Evolutionary conservation across 2,113 vertebrate genomes (phyloP).

Genomic region (Coreoperca whiteheadi): DNA sequence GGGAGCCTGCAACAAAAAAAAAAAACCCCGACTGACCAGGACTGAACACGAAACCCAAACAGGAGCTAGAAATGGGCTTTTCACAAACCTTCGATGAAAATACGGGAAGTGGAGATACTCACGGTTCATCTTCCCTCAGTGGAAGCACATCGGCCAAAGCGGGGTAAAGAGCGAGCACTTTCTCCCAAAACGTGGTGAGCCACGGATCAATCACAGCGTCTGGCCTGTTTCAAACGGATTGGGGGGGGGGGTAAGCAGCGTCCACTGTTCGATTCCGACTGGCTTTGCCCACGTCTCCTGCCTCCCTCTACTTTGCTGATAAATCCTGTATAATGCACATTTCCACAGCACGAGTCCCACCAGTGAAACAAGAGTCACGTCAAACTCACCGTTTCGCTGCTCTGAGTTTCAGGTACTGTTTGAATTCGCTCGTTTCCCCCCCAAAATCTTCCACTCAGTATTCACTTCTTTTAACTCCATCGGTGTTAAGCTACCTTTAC

Average conservation of each 20-base stretch:
- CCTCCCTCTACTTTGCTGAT: neutral
- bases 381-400: no score
- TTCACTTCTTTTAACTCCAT: neutral
- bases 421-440: no score
- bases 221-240: conserved; percentile 80
- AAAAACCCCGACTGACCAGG: neutral
- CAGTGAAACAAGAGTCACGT: neutral
- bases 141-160: conserved; percentile 69
- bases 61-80: neutral
- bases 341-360: neutral
- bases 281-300: no score
- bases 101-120: conserved; percentile 69
- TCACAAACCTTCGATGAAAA: neutral
- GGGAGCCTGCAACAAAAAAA: conserved; percentile 84
- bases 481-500: neutral
- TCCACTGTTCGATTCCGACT: neutral
- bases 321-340: neutral
- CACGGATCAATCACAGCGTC: conserved; percentile 93
- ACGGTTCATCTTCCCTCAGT: conserved; percentile 85
- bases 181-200: conserved; percentile 90
- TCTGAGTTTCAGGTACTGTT: no score
- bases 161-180: conserved; percentile 84
- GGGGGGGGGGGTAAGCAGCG: neutral
- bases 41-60: neutral
- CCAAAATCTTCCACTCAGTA: no score